A percentile compares a stretch with the other conserved stretches of the same genome.
Conservation (phyloP, 1,140 invertebrate species). For the Cheumatopsyche charites region DNA sequence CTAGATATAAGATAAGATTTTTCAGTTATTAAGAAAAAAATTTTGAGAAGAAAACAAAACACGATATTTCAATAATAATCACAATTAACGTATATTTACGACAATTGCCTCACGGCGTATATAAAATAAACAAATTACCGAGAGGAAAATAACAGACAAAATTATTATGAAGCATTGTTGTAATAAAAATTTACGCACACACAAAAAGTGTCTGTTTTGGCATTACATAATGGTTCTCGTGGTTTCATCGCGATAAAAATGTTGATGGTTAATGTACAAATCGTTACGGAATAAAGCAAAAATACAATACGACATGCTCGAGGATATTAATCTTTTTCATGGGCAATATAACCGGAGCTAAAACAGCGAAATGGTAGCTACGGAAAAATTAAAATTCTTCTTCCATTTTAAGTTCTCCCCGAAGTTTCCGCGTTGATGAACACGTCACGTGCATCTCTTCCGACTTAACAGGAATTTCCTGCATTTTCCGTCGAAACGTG, state of each 20-base stretch:
- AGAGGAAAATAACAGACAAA: constrained; percentile 6
- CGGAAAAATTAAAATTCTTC: constrained; percentile 34
- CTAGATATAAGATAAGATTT: too few species aligned
- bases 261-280: background rate
- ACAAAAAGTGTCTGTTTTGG: background rate
- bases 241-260: constrained; percentile 18
- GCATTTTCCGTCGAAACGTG: constrained; percentile 20
- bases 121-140: background rate
- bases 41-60: too few species aligned
- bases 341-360: background rate
- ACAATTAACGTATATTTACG: too few species aligned
- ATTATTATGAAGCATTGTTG: constrained; percentile 21
- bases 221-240: background rate
- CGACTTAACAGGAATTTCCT: constrained; percentile 15
- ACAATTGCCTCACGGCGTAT: constrained; percentile 1
- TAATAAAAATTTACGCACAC: constrained; percentile 17
- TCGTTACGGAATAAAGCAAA: background rate
- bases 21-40: too few species aligned
- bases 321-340: constrained; percentile 8
- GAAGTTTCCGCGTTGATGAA: constrained; percentile 34
- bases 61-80: too few species aligned
- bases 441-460: constrained; percentile 34
- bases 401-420: constrained; percentile 18
- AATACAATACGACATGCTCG: background rate
- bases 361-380: background rate